Percentiles rank a stretch among this genome's conserved stretches.
phyloP scores from a whole-genome alignment of 2,797 vertebrate species.

The Alosa sapidissima region DNA sequence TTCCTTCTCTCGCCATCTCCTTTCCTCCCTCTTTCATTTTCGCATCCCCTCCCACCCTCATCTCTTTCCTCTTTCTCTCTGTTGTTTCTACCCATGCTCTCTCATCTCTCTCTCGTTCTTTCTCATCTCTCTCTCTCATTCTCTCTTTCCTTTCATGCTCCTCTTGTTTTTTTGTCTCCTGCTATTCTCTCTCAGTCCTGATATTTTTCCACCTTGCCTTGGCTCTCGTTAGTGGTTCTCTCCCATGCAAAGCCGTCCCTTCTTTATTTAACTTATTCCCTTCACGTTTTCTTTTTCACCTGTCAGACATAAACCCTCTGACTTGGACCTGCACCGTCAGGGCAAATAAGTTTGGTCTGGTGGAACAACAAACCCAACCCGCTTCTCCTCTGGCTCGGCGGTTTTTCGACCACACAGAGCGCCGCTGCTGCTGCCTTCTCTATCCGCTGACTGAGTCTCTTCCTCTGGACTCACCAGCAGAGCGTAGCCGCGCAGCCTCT shows the following conservation, averaged over 20 bases:
- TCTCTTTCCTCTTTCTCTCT: neutral
- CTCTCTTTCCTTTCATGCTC: neutral
- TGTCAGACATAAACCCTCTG: neutral
- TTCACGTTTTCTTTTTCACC: neutral
- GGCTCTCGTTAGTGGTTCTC: neutral
- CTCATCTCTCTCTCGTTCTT: neutral
- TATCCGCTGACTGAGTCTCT: neutral
- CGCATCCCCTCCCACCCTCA: neutral
- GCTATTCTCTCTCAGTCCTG: neutral
- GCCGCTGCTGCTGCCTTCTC: neutral
- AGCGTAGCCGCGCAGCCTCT: neutral
- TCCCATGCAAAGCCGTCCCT: neutral
- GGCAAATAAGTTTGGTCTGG: neutral
- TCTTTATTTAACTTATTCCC: neutral
- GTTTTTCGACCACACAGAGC: neutral
- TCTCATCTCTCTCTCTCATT: neutral
- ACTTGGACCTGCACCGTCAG: neutral
- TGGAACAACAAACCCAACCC: neutral
- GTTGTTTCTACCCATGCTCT: too few relatives aligned
- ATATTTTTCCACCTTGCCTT: neutral
- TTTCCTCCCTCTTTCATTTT: neutral
- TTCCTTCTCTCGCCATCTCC: neutral
- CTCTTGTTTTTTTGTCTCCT: neutral
- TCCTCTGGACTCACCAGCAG: neutral
- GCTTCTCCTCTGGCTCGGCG: neutral